These are phyloP conservation scores for Lagodon rhomboides DNA, from an alignment of 2,797 vertebrate species.

Conservation along the genomic window DNA sequence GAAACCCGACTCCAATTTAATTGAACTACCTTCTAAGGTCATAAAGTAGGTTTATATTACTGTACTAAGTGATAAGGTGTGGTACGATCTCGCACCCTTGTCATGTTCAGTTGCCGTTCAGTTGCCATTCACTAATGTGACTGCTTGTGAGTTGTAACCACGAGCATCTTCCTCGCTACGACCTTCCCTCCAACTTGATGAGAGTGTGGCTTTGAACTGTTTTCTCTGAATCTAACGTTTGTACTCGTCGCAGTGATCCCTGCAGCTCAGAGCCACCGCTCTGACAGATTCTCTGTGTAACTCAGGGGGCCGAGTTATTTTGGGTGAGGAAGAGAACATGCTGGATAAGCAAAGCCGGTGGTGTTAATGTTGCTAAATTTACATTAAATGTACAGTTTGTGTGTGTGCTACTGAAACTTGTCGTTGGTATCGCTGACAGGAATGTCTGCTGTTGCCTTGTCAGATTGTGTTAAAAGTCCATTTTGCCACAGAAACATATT, in stretches of 20 bases:
- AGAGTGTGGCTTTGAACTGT: slow-evolving; percentile 8
- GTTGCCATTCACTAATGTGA: not conserved
- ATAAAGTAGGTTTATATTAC: not conserved
- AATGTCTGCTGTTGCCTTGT: not conserved
- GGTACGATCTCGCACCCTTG: not conserved
- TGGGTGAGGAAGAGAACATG: slow-evolving; percentile 56
- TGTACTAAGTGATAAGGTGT: not conserved
- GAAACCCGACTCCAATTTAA: not conserved
- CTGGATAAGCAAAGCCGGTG: slow-evolving; percentile 63
- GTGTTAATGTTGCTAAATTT: slow-evolving; percentile 60
- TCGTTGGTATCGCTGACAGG: not conserved
- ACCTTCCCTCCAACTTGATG: not conserved
- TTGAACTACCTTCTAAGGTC: not conserved
- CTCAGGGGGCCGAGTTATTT: slow-evolving; percentile 66
- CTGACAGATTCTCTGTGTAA: slow-evolving; percentile 30
- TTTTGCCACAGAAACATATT: too few species aligned
- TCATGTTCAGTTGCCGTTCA: not conserved
- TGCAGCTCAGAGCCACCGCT: slow-evolving; percentile 23
- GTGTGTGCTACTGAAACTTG: not conserved
- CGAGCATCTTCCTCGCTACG: not conserved
- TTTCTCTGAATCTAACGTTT: slow-evolving; percentile 1
- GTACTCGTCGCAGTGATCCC: slow-evolving; percentile 14
- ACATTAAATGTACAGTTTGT: slow-evolving; percentile 21
- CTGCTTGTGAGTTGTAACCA: not conserved
- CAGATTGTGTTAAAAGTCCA: not conserved